Evolutionary conservation across 1,140 invertebrate genomes (phyloP).

Genomic region (Halesus radiatus): DNA sequence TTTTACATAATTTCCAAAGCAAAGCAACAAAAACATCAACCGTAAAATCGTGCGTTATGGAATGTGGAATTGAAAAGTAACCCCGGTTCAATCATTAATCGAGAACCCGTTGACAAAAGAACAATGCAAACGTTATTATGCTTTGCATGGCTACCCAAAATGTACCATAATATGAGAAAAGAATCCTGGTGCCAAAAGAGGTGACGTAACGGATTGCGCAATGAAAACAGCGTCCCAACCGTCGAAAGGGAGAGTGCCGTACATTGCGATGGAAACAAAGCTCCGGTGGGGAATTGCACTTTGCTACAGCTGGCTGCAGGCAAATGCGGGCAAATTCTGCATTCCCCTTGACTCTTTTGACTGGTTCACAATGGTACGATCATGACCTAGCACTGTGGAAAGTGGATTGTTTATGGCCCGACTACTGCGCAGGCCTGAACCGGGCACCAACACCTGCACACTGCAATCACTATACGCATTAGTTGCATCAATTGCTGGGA

Average conservation of each 20-base stretch:
- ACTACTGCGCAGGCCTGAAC: conserved; percentile 20
- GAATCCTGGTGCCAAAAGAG: background rate
- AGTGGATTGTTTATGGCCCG: conserved; percentile 32
- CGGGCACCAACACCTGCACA: background rate
- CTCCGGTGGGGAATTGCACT: background rate
- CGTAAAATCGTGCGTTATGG: no score
- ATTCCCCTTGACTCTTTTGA: conserved; percentile 22
- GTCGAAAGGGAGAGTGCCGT: background rate
- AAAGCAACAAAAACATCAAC: no score
- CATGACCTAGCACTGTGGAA: conserved; percentile 46
- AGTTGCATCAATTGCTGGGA: no score
- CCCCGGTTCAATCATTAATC: no score
- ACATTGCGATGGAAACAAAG: background rate
- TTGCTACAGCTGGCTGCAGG: background rate
- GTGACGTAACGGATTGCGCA: background rate
- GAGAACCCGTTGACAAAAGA: no score
- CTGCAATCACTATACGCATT: background rate
- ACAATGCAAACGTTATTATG: no score
- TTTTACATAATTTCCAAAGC: no score
- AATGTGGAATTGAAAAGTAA: no score
- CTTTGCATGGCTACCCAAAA: no score
- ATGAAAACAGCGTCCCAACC: background rate
- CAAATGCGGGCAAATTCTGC: conserved; percentile 3
- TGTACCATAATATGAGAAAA: no score
- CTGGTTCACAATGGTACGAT: conserved; percentile 40